These are phyloP conservation scores for Philereme transversata DNA, from an alignment of 2,888 invertebrate genomes.

Conservation along the genomic window DNA sequence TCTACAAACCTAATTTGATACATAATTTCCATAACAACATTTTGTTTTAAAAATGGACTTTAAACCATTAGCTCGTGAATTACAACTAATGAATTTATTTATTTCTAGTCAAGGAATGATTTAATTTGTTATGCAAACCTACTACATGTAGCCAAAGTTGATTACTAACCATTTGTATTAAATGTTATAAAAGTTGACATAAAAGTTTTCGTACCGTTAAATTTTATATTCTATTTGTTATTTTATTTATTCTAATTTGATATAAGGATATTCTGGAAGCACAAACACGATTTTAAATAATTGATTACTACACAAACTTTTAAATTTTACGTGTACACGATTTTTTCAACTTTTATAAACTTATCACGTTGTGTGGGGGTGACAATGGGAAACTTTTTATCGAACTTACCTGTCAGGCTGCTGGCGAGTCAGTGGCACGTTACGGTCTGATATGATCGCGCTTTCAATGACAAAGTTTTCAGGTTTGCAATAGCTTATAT, in stretches of 20 bases:
- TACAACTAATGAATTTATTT: no score
- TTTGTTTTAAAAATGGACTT: no score
- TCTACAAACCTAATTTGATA: no score
- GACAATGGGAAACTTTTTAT: constrained; percentile 37
- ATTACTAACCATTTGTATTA: no score
- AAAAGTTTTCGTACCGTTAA: background rate
- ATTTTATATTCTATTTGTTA: background rate
- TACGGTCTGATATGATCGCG: constrained; percentile 68
- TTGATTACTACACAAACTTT: background rate
- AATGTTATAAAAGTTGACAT: no score
- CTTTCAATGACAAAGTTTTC: constrained; percentile 76
- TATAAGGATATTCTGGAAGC: background rate
- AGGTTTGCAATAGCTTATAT: constrained; percentile 74
- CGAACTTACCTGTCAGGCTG: constrained; percentile 53
- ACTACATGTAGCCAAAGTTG: no score
- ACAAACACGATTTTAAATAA: background rate
- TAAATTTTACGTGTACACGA: background rate
- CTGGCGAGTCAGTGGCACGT: constrained; percentile 49
- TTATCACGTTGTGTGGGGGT: constrained; percentile 12
- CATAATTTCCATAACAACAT: no score
- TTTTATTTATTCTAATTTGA: background rate
- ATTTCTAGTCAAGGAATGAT: no score
- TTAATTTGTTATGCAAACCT: no score
- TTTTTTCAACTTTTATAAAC: constrained; percentile 14
- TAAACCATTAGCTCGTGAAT: no score